Percentiles rank a stretch among this genome's conserved stretches.
phyloP scores from a whole-genome alignment of 2,797 vertebrate genomes.

The Pseudotriccus pelzelni region DNA sequence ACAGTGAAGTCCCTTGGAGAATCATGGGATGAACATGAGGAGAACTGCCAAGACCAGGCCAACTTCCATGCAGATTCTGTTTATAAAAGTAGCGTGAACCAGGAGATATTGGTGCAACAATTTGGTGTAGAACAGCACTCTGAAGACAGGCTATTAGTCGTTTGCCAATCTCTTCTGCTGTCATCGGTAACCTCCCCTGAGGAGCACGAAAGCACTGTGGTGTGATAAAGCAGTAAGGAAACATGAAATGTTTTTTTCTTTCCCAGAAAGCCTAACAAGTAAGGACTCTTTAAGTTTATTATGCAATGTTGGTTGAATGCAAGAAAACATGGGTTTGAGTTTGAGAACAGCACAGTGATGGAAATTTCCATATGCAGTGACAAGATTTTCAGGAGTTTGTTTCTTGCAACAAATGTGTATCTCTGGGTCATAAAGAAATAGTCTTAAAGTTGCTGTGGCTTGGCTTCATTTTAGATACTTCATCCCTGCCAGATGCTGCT shows the following conservation, averaged over 20 bases:
- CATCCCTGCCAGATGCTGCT: not conserved
- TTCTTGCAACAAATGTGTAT: not conserved
- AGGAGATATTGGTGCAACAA: not conserved
- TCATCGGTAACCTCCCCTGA: not conserved
- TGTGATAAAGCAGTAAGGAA: not conserved
- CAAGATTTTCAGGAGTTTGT: not conserved
- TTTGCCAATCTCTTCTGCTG: not conserved
- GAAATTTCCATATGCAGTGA: constrained; percentile 10
- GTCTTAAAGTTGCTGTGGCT: not conserved
- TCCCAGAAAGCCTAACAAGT: not conserved
- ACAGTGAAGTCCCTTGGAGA: not conserved
- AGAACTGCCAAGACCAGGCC: not conserved
- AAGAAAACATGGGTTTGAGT: not conserved
- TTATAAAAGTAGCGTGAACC: not conserved
- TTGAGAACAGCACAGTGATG: not conserved
- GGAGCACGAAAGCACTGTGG: not conserved
- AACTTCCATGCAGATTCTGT: not conserved
- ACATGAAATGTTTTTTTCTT: not conserved
- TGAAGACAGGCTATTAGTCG: not conserved
- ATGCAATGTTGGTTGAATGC: not conserved
- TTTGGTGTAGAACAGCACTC: not conserved
- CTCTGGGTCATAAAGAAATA: not conserved
- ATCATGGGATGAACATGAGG: not conserved
- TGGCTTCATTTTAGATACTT: not conserved
- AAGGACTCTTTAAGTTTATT: not conserved